Base-by-base conservation (phyloP, 2,888 invertebrate species). In the Seira musarum region DNA sequence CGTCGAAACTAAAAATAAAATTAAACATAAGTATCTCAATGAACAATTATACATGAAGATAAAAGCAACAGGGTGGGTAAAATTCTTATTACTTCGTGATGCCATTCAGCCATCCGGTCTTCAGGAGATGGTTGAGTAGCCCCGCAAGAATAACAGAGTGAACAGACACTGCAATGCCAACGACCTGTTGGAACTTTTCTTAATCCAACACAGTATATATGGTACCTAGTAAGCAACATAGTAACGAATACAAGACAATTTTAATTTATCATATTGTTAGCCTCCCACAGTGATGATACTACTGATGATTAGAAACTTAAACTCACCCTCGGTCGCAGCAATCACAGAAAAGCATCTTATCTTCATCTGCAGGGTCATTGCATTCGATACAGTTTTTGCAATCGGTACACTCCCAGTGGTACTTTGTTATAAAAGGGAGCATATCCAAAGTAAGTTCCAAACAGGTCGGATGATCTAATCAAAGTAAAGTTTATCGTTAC, bases 331-430 rank as follows among this genome's bases (percentile, higher is more conserved):
- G 91, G 90, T 97, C 97, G 90, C 97, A 98, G 88, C 94, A 93
- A 89, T 97, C 97, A 89, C 97, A 98, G 90, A 94, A 96, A 88
- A 97, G 92, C 95, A 97, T 96, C 90, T 95, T 95, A 88, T 95
- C 95, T 90, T 95, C 95, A 89, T 95, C 94, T 85, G 93, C 93
- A 46, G 94, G 93, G 88, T 93, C 93, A 87, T 92, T 92, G 89
- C 97, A 98, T 85, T 93, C 92, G 83, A 93, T 93, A 90, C 98
- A 98, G 67, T 93, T 93, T 91, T 97, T 97, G 90, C 97, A 98
- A 87, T 96, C 96, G 86, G 94, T 94, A 89, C 97, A 98, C 89
- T 95, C 95, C 98, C 97, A 98, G 87, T 93, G 91, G 89, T 98
- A 98, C 84, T 93, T 93, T 87, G 93, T 93, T 83, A 96, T 94